These are phyloP conservation scores for Vidua chalybeata DNA, from an alignment of 2,113 vertebrate genomes.

Conservation along the genomic window DNA sequence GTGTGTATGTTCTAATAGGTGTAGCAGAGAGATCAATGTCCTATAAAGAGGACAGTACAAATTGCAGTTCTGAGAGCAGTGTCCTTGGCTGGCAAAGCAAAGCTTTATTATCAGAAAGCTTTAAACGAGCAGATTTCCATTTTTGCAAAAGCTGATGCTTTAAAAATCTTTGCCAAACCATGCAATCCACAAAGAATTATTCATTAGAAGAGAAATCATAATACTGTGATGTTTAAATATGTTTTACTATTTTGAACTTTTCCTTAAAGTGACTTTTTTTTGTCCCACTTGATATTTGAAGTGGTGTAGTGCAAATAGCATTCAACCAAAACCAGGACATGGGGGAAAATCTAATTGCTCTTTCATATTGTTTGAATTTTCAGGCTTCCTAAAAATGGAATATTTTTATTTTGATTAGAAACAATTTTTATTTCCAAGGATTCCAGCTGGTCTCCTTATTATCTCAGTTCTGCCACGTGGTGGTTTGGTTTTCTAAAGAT, in stretches of 20 bases:
- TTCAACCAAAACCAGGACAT: background rate
- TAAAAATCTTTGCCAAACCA: background rate
- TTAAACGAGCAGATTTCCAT: background rate
- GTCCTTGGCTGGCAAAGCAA: background rate
- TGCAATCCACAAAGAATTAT: background rate
- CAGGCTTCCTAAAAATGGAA: background rate
- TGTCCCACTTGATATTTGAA: background rate
- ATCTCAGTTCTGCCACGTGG: background rate
- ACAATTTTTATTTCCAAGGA: background rate
- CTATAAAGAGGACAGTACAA: background rate
- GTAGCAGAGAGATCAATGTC: background rate
- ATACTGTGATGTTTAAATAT: background rate
- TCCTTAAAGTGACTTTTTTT: background rate
- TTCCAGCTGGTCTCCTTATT: background rate
- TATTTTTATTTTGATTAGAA: background rate
- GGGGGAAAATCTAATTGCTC: background rate
- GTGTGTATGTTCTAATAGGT: background rate
- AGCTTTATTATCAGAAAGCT: background rate
- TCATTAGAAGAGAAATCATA: background rate
- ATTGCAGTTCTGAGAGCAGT: background rate
- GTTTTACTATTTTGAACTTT: slow-evolving; percentile 2
- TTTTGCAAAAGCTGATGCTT: background rate
- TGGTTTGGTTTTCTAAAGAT: background rate
- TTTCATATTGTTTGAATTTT: background rate
- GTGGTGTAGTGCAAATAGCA: background rate